Base-by-base conservation (phyloP, 2,113 vertebrate species). In the Saguinus midas region DNA sequence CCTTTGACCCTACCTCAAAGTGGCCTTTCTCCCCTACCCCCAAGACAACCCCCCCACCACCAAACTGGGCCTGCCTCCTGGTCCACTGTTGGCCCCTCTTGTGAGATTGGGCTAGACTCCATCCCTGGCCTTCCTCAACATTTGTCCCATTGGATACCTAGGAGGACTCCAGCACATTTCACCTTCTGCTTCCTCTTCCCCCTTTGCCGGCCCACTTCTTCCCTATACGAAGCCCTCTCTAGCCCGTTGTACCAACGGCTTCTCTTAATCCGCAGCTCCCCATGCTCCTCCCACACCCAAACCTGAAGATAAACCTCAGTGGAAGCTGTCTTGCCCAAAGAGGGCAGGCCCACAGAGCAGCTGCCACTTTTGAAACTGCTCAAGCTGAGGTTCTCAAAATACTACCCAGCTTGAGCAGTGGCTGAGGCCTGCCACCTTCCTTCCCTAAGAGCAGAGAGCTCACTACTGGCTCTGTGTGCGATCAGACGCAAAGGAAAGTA, bases 291-390 rank as follows among this genome's bases (percentile, higher is more conserved):
- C 95, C 91, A 84, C 7, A 43, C 57, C 64, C 68, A 82, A 29
- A 88, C 86, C 91, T 96, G 87, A 95, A 90, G 75, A n/a, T 61
- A 73, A 95, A 79, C 83, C 64, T 82, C 43, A 93, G 55, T 35
- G 37, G 92, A 97, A 96, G 76, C 80, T 48, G 43, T 55, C 21
- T 84, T 87, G 43, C 70, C 73, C 91, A 64, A 45, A 96, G 88
- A 89, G 88, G 55, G 43, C 90, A 92, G 64, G 11, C 64, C 83
- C 64, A 48, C 84, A 81, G 14, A 91, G 76, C 87, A 95, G 25
- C 83, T 94, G 91, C 86, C 68, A 17, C 70, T 96, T 95, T 87
- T 93, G 90, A 97, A 98, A 97, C 89, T 89, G 80, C 64, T 85
- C 16, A 66, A 58, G 37, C 55, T 57, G 27, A 9, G 70, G 52